Conservation (phyloP, 2,797 vertebrate species). For the Rhabdomys pumilio region DNA sequence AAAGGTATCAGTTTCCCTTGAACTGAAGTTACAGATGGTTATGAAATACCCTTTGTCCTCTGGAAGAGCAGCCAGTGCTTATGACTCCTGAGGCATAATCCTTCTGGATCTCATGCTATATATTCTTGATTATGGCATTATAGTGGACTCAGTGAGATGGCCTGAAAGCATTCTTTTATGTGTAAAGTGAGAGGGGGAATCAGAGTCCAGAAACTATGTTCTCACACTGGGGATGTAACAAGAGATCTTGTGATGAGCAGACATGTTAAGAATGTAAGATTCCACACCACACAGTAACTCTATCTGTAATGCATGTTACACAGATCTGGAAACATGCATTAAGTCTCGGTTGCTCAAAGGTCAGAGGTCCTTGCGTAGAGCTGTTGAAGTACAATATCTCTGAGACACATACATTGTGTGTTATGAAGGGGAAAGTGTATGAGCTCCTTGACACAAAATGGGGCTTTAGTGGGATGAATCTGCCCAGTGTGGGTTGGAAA, state of each 20-base stretch:
- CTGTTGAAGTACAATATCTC: not conserved
- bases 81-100: too few relatives aligned
- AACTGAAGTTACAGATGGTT: not conserved
- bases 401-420: not conserved
- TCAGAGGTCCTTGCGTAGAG: not conserved
- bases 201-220: not conserved
- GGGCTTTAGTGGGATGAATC: too few relatives aligned
- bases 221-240: not conserved
- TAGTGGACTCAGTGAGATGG: not conserved
- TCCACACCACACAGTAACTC: not conserved
- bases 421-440: not conserved
- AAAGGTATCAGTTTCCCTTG: not conserved
- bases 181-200: slow-evolving; percentile 54
- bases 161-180: slow-evolving; percentile 8
- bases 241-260: not conserved
- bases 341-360: slow-evolving; percentile 1
- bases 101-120: not conserved
- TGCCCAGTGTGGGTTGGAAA: not conserved
- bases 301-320: too few relatives aligned
- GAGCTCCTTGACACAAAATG: not conserved
- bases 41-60: not conserved
- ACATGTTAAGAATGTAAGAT: not conserved
- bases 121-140: slow-evolving; percentile 8
- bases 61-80: not conserved
- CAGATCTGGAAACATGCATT: not conserved